Conservation (phyloP, 2,888 invertebrate species). For the Synergus japonicus region DNA sequence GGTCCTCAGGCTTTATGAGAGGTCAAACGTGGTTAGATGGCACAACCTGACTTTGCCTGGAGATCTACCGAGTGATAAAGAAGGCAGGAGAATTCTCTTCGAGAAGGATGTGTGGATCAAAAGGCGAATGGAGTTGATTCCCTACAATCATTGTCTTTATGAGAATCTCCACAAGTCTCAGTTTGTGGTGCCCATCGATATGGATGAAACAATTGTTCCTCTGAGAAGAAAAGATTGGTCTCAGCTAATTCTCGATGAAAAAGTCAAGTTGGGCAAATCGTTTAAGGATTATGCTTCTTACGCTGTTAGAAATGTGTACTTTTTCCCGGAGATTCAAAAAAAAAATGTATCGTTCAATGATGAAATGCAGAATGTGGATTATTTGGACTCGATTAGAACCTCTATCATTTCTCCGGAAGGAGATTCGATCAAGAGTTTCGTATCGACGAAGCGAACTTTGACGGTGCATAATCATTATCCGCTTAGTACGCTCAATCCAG, state of each 20-base stretch:
- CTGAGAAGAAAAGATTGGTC: slow-evolving; percentile 81
- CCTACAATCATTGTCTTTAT: slow-evolving; percentile 89
- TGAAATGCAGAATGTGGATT: slow-evolving; percentile 75
- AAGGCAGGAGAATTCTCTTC: slow-evolving; percentile 74
- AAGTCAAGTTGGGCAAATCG: slow-evolving; percentile 71
- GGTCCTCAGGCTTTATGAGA: slow-evolving; percentile 81
- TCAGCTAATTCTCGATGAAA: slow-evolving; percentile 79
- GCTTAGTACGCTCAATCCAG: slow-evolving; percentile 80
- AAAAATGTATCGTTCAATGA: slow-evolving; percentile 43
- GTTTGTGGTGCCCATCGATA: slow-evolving; percentile 84
- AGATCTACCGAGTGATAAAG: slow-evolving; percentile 77
- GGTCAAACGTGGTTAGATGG: slow-evolving; percentile 71
- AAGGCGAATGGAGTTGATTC: slow-evolving; percentile 84
- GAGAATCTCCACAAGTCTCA: slow-evolving; percentile 83
- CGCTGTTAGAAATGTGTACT: slow-evolving; percentile 84
- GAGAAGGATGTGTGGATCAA: slow-evolving; percentile 82
- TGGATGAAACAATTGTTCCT: slow-evolving; percentile 87
- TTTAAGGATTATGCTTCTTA: slow-evolving; percentile 81
- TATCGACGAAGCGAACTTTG: slow-evolving; percentile 82
- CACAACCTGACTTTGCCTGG: slow-evolving; percentile 71
- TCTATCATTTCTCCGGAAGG: slow-evolving; percentile 81
- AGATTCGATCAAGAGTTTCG: slow-evolving; percentile 86
- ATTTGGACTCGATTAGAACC: slow-evolving; percentile 79
- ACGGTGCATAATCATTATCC: slow-evolving; percentile 89
- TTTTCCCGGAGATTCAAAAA: slow-evolving; percentile 79